phyloP scores from a whole-genome alignment of 1,140 invertebrate genomes.

The Diploscapter pachys region DNA sequence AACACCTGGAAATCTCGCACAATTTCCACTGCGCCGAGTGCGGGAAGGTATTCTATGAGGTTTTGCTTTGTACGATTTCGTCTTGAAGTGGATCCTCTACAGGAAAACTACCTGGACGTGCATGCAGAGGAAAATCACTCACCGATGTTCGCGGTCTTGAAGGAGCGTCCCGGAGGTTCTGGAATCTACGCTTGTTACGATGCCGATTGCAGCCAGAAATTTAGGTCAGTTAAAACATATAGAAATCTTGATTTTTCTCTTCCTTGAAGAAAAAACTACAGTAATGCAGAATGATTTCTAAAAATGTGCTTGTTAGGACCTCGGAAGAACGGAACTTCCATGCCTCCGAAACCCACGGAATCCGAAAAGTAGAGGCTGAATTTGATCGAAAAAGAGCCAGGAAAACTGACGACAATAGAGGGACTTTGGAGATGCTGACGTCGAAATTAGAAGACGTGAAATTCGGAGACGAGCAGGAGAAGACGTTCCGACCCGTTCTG shows the following conservation, averaged over 20 bases:
- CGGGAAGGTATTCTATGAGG: too few relatives aligned
- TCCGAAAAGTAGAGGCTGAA: background rate
- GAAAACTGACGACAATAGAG: background rate
- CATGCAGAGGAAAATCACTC: background rate
- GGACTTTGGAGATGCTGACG: background rate
- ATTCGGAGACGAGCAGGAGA: slow-evolving; percentile 12
- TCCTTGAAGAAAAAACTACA: background rate
- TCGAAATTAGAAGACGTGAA: background rate
- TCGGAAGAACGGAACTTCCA: background rate
- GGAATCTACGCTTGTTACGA: background rate
- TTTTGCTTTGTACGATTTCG: too few relatives aligned
- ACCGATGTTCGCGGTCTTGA: background rate
- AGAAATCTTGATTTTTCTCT: slow-evolving; percentile 5
- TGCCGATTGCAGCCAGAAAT: slow-evolving; percentile 1
- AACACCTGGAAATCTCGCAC: too few relatives aligned
- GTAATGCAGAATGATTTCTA: background rate
- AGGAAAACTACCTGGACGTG: background rate
- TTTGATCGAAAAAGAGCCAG: background rate
- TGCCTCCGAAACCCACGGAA: background rate
- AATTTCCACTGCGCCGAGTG: too few relatives aligned
- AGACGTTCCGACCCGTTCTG: background rate
- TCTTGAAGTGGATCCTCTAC: too few relatives aligned
- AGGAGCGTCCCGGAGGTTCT: background rate
- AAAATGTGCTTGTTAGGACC: background rate
- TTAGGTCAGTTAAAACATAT: background rate